phyloP scores from a whole-genome alignment of 1,140 invertebrate species.

The Brachionus rotundiformis region DNA sequence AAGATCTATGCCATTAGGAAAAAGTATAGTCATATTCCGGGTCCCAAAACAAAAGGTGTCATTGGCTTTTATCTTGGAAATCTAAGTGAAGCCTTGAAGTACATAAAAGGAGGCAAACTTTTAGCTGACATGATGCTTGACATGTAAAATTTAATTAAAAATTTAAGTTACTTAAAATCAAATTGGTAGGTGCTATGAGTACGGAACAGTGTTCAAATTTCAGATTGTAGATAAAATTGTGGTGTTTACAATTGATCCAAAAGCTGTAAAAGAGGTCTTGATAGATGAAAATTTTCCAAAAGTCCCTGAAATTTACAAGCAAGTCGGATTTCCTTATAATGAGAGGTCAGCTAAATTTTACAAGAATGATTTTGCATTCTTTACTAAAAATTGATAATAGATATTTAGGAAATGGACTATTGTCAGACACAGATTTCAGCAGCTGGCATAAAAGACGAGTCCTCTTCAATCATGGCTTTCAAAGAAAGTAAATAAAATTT shows the following conservation, averaged over 20 bases:
- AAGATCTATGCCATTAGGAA: slow-evolving; percentile 4
- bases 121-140: slow-evolving; percentile 51
- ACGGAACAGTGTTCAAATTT: slow-evolving; percentile 48
- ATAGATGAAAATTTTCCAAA: slow-evolving; percentile 46
- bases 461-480: slow-evolving; percentile 33
- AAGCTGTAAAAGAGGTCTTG: slow-evolving; percentile 34
- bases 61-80: slow-evolving; percentile 46
- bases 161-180: too few species aligned
- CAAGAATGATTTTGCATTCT: too few species aligned
- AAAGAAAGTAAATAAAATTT: background rate
- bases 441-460: slow-evolving; percentile 16
- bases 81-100: background rate
- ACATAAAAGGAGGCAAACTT: slow-evolving; percentile 21
- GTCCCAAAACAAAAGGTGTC: slow-evolving; percentile 36
- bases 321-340: slow-evolving; percentile 44
- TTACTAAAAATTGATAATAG: background rate
- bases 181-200: background rate
- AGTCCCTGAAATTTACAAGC: slow-evolving; percentile 30
- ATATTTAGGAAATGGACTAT: slow-evolving; percentile 26
- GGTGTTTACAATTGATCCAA: slow-evolving; percentile 35
- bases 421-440: slow-evolving; percentile 8
- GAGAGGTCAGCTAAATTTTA: slow-evolving; percentile 8
- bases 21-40: slow-evolving; percentile 44
- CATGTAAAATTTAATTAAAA: too few species aligned
- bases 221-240: slow-evolving; percentile 50